Evolutionary conservation across 2,888 invertebrate species (phyloP).

Genomic region (Nomada ferruginata): DNA sequence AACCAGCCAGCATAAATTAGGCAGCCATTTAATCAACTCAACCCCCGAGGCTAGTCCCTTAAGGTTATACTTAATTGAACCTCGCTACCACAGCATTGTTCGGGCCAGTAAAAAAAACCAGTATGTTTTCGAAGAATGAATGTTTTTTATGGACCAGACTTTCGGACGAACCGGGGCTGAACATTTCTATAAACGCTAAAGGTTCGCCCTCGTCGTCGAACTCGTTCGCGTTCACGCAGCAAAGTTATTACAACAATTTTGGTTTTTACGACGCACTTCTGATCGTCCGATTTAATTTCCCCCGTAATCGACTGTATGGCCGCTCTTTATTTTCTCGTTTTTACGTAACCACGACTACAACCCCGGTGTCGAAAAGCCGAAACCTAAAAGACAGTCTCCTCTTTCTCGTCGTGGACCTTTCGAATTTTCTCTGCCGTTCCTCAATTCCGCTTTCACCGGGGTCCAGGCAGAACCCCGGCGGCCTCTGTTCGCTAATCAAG

Average conservation of each 20-base stretch:
- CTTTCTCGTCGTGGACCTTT: background rate
- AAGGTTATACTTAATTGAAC: slow-evolving; percentile 19
- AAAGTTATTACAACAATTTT: background rate
- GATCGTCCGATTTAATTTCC: slow-evolving; percentile 27
- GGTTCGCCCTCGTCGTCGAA: background rate
- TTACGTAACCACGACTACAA: slow-evolving; percentile 1
- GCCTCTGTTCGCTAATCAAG: slow-evolving; percentile 9
- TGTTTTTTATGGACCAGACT: background rate
- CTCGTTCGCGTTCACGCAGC: background rate
- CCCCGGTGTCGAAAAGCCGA: background rate
- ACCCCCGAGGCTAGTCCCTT: background rate
- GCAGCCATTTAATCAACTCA: background rate
- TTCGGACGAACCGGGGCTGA: background rate
- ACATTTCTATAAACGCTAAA: background rate
- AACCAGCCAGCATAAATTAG: slow-evolving; percentile 14
- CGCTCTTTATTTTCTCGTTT: background rate
- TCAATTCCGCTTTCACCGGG: slow-evolving; percentile 31
- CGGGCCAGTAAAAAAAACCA: background rate
- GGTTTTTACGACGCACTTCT: slow-evolving; percentile 21
- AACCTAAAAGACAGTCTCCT: slow-evolving; percentile 4
- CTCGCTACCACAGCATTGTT: background rate
- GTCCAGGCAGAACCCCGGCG: background rate
- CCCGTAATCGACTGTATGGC: background rate
- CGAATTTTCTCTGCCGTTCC: slow-evolving; percentile 19
- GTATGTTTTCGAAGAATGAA: too few species aligned